Base-by-base conservation (phyloP, 2,113 vertebrate species). In the Aptenodytes patagonicus region DNA sequence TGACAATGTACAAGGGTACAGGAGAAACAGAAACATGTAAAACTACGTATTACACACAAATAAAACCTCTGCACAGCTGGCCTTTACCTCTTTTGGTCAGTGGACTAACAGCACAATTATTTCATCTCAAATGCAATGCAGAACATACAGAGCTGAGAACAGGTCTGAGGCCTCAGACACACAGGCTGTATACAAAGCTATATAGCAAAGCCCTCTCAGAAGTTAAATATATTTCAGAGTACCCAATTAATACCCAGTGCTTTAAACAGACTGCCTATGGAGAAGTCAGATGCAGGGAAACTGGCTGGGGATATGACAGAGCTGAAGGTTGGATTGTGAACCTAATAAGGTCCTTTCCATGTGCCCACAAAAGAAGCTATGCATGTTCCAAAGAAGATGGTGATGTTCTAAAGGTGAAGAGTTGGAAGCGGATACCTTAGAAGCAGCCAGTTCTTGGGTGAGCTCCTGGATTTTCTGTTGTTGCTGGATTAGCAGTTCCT, bases 381-480 rank as follows among this genome's bases (percentile, higher is more conserved):
- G 21, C 34, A 46, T 20, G 21, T 60, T 90, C 54, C 47, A 66
- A 28, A 87, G 51, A 55, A 72, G 36, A 47, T 7, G 34, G 13
- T 15, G 32, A 40, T 44, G 64, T 51, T 86, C 55, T 72, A 31
- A 75, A 77, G 29, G n/a, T 60, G 49, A 61, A 54, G 61, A 47
- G 42, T 4, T 77, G 18, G 32, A 62, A 72, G 15, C 3, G 15
- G 83, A 85, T 98, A 99, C 99, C 99, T 99, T 99, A 55, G 99
- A 98, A 52, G 99, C 76, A 60, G 98, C 97, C 96, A 99, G 98
- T 49, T 99, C 99, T 51, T 99, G 99, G n/a, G 99, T 98, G 38
- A 99, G 98, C 84, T 99, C 99, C 95, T 99, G 99, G 90, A 99
- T 99, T 93, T 98, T 99, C 98, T 99, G 99, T 92, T 99, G 99